A percentile compares a stretch with the other conserved stretches of the same genome.
Conservation (phyloP, 2,797 vertebrate genomes). For the Rhinella marina region DNA sequence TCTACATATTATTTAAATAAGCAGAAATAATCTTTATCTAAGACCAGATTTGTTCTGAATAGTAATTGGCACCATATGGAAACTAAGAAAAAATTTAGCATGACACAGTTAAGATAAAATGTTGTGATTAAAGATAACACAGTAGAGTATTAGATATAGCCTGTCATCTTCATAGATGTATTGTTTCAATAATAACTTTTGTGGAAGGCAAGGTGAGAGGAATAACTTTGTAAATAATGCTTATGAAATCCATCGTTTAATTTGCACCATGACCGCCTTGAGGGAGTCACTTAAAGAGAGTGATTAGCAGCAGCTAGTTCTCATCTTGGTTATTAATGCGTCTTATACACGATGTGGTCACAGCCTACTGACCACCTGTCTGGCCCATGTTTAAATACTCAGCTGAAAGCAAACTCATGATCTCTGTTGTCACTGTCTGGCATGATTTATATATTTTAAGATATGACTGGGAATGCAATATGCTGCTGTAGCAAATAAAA, state of each 20-base stretch:
- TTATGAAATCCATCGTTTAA: background rate
- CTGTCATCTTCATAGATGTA: background rate
- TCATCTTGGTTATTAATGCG: background rate
- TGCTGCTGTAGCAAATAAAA: background rate
- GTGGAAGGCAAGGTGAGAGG: background rate
- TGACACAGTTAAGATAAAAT: constrained; percentile 11
- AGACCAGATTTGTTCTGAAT: background rate
- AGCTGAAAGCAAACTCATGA: background rate
- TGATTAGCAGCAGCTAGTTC: constrained; percentile 19
- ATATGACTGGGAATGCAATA: background rate
- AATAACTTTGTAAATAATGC: constrained; percentile 22
- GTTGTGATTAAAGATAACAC: constrained; percentile 8
- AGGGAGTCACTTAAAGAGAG: background rate
- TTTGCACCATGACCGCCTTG: background rate
- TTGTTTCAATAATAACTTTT: constrained; percentile 11
- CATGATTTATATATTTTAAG: background rate
- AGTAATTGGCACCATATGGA: constrained; percentile 26
- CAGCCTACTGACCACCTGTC: constrained; percentile 4
- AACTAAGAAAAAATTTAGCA: background rate
- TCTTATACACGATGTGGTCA: background rate
- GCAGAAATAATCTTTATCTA: background rate
- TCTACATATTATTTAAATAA: background rate
- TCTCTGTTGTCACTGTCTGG: background rate
- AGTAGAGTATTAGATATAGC: background rate
- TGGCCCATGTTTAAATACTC: background rate